Conservation (phyloP, 2,113 vertebrate genomes). For the Poeciliopsis occidentalis region DNA sequence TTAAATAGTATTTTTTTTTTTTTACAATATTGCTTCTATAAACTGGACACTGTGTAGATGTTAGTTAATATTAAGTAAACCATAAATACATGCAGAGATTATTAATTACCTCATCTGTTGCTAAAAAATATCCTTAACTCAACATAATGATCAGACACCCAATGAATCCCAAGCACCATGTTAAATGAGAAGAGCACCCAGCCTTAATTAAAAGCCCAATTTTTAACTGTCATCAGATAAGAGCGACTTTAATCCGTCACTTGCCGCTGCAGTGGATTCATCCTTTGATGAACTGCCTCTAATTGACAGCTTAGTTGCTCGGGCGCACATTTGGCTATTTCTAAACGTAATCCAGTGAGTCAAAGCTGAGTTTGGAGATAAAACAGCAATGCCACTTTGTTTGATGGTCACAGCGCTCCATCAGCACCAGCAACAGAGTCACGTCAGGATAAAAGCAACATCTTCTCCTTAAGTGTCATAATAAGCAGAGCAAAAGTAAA, state of each 20-base stretch:
- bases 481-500: background rate
- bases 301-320: constrained; percentile 8
- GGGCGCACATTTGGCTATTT: background rate
- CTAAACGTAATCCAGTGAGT: background rate
- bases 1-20: background rate
- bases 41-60: background rate
- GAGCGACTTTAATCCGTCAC: constrained; percentile 1
- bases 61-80: background rate
- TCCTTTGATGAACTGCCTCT: constrained; percentile 9
- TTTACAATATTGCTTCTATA: background rate
- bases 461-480: background rate
- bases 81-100: background rate
- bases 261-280: constrained; percentile 21
- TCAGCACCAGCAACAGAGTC: background rate
- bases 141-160: background rate
- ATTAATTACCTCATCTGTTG: background rate
- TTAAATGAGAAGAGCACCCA: background rate
- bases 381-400: background rate
- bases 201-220: background rate
- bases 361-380: background rate
- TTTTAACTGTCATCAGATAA: constrained; percentile 30
- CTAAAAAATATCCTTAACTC: background rate
- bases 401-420: background rate
- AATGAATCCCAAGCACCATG: background rate
- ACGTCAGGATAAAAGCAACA: background rate